These are phyloP conservation scores for Osmerus eperlanus DNA, from an alignment of 2,113 vertebrate species.

Conservation along the genomic window DNA sequence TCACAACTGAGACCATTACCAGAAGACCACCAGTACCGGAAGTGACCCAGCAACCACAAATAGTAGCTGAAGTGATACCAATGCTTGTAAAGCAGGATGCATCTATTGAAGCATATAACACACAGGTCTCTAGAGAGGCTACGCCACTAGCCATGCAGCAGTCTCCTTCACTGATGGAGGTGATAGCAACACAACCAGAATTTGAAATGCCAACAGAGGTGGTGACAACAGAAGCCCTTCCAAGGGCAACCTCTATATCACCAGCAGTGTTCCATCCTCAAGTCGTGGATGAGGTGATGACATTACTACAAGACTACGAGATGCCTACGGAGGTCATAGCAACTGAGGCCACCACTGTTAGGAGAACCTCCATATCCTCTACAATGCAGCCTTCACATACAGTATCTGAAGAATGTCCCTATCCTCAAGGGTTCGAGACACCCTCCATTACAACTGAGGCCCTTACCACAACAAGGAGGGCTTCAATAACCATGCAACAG, in stretches of 20 bases:
- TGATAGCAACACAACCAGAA: conserved; percentile 40
- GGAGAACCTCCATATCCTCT: conserved; percentile 54
- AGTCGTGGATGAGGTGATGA: conserved; percentile 1
- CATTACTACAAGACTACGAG: conserved; percentile 17
- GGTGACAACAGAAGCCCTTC: conserved; percentile 24
- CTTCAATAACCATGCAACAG: conserved; percentile 56
- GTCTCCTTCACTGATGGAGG: conserved; percentile 35
- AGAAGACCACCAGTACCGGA: conserved; percentile 35
- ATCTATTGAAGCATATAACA: conserved; percentile 12
- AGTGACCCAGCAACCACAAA: conserved; percentile 15
- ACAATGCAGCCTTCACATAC: conserved; percentile 43
- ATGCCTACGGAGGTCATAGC: conserved; percentile 44
- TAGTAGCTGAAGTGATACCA: conserved; percentile 23
- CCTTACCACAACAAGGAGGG: conserved; percentile 46
- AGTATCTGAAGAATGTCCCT: conserved; percentile 41
- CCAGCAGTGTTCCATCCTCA: conserved; percentile 34
- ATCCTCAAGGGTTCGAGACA: conserved; percentile 45
- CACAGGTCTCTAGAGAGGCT: conserved; percentile 27
- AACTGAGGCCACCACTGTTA: conserved; percentile 47
- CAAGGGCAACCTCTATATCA: conserved; percentile 24
- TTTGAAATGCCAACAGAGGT: conserved; percentile 36
- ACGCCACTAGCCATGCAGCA: conserved; percentile 33
- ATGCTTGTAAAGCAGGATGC: conserved; percentile 24
- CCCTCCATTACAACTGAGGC: conserved; percentile 44
- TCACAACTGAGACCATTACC: conserved; percentile 20